Conservation (phyloP, 2,888 invertebrate genomes). For the Nephrotoma flavescens region DNA sequence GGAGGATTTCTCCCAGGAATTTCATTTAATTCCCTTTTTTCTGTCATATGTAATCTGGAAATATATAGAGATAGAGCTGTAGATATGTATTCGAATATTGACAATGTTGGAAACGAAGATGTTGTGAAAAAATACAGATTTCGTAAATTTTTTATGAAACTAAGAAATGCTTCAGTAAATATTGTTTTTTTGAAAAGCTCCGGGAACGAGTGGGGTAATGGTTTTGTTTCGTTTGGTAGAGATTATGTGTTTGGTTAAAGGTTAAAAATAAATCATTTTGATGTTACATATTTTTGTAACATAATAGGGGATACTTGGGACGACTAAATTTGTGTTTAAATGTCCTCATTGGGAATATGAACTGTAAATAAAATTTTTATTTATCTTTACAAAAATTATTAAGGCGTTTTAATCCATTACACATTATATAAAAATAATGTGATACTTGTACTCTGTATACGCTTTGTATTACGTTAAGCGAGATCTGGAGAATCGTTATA, state of each 20-base stretch:
- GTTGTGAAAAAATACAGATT: background rate
- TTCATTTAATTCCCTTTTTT: background rate
- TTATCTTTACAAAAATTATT: background rate
- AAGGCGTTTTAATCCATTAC: background rate
- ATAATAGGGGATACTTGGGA: background rate
- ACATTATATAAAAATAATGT: background rate
- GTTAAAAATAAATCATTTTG: background rate
- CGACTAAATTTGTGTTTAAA: background rate
- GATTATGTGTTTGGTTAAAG: background rate
- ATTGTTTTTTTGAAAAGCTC: background rate
- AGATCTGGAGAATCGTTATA: no score
- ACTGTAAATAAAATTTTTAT: background rate
- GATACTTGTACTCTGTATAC: background rate
- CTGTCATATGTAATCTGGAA: background rate
- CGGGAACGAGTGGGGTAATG: background rate
- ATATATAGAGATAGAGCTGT: background rate
- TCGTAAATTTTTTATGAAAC: background rate
- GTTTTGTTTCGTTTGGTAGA: no score
- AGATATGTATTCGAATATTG: background rate
- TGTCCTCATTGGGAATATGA: background rate
- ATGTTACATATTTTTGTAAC: background rate
- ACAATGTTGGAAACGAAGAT: background rate
- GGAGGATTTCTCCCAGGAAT: background rate
- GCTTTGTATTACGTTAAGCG: no score
- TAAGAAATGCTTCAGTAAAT: background rate